Conservation (phyloP, 23 tunicate species). For the Ascidia mentula region DNA sequence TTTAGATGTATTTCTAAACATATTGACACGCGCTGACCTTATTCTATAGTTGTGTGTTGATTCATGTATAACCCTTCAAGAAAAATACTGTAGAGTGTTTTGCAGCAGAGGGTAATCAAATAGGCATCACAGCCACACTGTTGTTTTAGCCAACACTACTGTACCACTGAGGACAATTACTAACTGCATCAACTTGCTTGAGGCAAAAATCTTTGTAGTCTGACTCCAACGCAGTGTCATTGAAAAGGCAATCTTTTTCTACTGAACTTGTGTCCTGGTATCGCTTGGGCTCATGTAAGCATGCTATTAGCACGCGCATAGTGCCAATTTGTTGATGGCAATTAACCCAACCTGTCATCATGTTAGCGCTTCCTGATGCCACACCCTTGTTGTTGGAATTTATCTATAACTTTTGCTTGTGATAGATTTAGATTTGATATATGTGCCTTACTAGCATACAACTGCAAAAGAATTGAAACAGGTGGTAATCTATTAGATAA, state of each 20-base stretch:
- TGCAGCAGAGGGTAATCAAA: not conserved
- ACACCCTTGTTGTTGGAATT: not conserved
- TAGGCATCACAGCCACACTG: not conserved
- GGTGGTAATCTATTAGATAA: no score
- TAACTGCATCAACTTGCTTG: slow-evolving; percentile 3
- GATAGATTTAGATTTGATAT: no score
- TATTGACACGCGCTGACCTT: no score
- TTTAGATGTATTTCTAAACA: no score
- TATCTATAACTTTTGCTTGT: not conserved
- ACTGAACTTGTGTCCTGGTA: not conserved
- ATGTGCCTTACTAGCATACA: no score
- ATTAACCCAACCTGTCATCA: slow-evolving; percentile 10
- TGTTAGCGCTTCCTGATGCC: not conserved
- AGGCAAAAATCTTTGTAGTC: not conserved
- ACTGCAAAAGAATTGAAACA: no score
- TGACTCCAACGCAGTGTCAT: not conserved
- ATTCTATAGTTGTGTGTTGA: no score
- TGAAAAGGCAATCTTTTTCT: not conserved
- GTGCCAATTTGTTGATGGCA: slow-evolving; percentile 9
- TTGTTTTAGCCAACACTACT: no score
- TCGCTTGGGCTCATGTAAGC: not conserved
- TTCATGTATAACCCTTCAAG: no score
- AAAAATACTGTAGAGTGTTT: no score
- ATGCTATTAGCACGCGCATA: not conserved
- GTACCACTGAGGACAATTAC: not conserved